These are phyloP conservation scores for Drosophila suzukii DNA, from an alignment of 1,140 invertebrate species.

Conservation along the genomic window DNA sequence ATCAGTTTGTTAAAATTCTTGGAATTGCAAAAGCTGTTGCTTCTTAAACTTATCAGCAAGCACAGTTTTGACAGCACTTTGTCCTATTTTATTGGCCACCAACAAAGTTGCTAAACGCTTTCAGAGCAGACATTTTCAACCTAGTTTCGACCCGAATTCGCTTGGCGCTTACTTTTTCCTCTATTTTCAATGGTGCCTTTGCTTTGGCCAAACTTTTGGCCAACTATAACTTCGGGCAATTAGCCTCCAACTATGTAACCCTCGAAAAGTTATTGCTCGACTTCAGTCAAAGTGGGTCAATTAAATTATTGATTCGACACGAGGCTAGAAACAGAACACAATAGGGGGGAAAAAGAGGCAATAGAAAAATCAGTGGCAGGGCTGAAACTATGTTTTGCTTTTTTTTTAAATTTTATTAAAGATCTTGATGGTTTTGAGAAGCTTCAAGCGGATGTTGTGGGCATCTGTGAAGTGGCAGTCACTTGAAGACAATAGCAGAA, in stretches of 20 bases:
- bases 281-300: conserved; percentile 46
- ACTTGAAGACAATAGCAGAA: conserved; percentile 31
- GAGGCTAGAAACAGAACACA: conserved; percentile 11
- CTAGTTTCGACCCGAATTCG: conserved; percentile 34
- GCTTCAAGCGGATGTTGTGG: conserved; percentile 36
- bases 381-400: background rate
- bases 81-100: conserved; percentile 34
- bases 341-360: background rate
- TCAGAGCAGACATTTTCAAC: conserved; percentile 21
- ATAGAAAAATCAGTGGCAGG: background rate
- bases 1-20: background rate
- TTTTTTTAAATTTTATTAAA: conserved; percentile 1
- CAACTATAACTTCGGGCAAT: conserved; percentile 42
- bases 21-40: conserved; percentile 18
- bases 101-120: conserved; percentile 39
- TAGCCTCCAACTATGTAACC: conserved; percentile 29
- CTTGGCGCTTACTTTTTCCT: conserved; percentile 10
- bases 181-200: conserved; percentile 15
- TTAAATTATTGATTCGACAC: conserved; percentile 54
- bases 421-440: conserved; percentile 24
- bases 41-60: background rate
- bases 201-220: conserved; percentile 25
- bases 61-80: conserved; percentile 45
- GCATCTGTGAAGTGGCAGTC: conserved; percentile 22
- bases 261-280: conserved; percentile 24